Evolutionary conservation across 2,888 invertebrate genomes (phyloP).

Genomic region (Metallyticus violacea): DNA sequence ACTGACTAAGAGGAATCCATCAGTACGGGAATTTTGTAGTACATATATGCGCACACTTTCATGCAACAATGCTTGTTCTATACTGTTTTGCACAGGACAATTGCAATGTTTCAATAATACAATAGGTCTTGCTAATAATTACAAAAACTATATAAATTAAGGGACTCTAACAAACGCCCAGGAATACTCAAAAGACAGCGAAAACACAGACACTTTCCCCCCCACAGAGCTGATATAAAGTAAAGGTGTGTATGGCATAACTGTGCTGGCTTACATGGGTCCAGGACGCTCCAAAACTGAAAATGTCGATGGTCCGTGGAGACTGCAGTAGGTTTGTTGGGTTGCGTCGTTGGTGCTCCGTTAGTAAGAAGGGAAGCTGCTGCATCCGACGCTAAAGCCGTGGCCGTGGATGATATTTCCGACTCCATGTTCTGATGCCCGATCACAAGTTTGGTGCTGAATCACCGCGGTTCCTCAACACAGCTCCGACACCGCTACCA

Average conservation of each 20-base stretch:
- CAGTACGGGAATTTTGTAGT: too few relatives aligned
- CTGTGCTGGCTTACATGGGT: background rate
- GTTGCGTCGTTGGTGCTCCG: slow-evolving; percentile 8
- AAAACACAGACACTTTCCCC: background rate
- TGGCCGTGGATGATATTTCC: background rate
- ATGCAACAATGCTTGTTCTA: too few relatives aligned
- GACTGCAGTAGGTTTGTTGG: background rate
- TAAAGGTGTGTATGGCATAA: background rate
- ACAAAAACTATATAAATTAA: too few relatives aligned
- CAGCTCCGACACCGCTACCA: background rate
- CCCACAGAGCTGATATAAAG: background rate
- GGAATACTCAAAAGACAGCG: background rate
- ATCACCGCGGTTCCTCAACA: background rate
- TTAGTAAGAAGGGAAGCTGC: background rate
- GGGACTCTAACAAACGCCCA: too few relatives aligned
- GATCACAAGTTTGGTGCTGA: background rate
- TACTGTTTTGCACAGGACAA: too few relatives aligned
- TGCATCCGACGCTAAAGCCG: background rate
- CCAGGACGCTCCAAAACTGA: slow-evolving; percentile 1
- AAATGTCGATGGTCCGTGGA: background rate
- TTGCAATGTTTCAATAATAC: too few relatives aligned
- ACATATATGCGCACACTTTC: too few relatives aligned
- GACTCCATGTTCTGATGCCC: background rate
- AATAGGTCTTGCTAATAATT: too few relatives aligned
- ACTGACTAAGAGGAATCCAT: too few relatives aligned